phyloP scores from a whole-genome alignment of 2,113 vertebrate genomes.

The Pampusana beccarii region DNA sequence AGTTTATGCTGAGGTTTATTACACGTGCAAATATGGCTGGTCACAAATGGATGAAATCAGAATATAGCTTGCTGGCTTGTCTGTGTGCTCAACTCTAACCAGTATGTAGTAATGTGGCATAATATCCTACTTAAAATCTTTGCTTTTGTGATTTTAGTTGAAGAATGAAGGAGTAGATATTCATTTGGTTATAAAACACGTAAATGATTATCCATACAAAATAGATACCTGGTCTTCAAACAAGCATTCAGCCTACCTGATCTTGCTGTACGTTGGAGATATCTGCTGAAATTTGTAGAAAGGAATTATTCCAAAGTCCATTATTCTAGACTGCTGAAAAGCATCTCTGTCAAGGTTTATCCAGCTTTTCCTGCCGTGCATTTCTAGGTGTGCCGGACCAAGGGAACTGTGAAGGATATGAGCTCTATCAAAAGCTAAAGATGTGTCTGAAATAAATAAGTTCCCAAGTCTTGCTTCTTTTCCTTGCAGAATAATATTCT shows the following conservation, averaged over 20 bases:
- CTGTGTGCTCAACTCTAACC: not conserved
- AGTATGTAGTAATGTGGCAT: not conserved
- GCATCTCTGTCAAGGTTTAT: not conserved
- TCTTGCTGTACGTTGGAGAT: not conserved
- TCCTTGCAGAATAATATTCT: not conserved
- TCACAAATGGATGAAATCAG: not conserved
- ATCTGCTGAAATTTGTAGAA: not conserved
- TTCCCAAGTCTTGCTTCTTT: not conserved
- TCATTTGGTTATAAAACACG: not conserved
- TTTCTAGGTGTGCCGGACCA: not conserved
- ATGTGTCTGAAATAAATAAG: not conserved
- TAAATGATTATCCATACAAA: constrained; percentile 29
- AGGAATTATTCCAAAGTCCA: not conserved
- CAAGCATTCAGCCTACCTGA: not conserved
- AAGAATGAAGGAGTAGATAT: not conserved
- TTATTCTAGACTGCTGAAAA: not conserved
- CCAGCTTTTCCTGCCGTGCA: not conserved
- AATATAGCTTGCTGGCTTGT: not conserved
- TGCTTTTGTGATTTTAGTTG: not conserved
- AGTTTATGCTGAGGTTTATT: not conserved
- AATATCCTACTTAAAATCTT: not conserved
- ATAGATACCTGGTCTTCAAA: not conserved
- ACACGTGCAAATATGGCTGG: not conserved
- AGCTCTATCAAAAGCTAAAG: not conserved
- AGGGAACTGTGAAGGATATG: not conserved